Evolutionary conservation across 2,113 vertebrate species (phyloP).

Genomic region (Peromyscus leucopus): DNA sequence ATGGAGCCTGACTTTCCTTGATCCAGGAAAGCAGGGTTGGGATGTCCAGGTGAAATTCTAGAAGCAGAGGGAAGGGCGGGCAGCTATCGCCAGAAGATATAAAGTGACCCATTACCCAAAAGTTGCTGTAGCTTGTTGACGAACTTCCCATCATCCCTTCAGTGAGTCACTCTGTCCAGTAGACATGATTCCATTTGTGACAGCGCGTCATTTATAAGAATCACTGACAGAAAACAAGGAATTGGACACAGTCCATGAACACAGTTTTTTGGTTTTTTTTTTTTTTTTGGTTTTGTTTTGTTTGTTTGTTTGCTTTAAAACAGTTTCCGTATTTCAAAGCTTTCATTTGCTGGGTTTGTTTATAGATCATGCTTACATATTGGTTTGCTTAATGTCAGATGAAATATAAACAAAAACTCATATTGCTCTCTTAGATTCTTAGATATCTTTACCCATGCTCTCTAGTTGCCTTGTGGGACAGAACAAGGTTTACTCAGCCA

Average conservation of each 20-base stretch:
- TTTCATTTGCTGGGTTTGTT: background rate
- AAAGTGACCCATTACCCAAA: conserved; percentile 62
- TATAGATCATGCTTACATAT: background rate
- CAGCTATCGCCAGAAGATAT: conserved; percentile 25
- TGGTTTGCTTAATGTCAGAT: background rate
- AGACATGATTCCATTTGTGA: conserved; percentile 57
- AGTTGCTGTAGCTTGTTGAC: conserved; percentile 29
- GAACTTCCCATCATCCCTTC: conserved; percentile 52
- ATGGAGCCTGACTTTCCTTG: conserved; percentile 51
- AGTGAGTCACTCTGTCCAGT: conserved; percentile 66
- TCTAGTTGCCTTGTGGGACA: background rate
- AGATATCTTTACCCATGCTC: background rate
- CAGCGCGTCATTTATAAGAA: conserved; percentile 65
- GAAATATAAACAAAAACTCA: background rate
- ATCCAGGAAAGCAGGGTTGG: conserved; percentile 51
- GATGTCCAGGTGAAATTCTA: conserved; percentile 70
- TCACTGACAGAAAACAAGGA: conserved; percentile 27
- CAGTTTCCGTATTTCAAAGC: background rate
- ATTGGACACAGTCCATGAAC: conserved; percentile 3
- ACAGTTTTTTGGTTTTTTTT: background rate
- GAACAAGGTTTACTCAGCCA: background rate
- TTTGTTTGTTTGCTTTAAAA: background rate
- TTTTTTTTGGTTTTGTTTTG: too few species aligned
- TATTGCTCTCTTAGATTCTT: background rate
- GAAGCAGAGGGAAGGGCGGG: background rate